Base-by-base conservation (phyloP, 2,888 invertebrate genomes). In the Drosophila setosimentum region DNA sequence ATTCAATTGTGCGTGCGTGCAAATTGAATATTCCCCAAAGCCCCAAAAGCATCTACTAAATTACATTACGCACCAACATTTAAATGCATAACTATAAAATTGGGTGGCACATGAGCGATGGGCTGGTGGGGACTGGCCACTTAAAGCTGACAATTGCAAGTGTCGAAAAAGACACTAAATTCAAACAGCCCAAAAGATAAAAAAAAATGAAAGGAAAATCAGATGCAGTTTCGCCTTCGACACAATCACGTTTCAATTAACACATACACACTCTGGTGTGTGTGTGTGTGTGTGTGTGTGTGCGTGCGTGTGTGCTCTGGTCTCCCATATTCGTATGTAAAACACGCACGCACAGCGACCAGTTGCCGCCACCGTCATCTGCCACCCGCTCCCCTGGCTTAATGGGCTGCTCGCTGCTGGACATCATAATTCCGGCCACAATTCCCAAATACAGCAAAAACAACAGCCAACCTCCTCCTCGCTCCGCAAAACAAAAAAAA, bases 1-100 rank as follows among this genome's bases (percentile, higher is more conserved):
- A 90, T 92, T 92, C 91, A 91, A 91, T 92, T 91, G 88, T 86
- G 82, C 75, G 82, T 91, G 89, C 89, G 91, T 92, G 92, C 84
- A 92, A 92, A 91, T 91, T 91, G 83, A 92, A 92, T 91, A 92
- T 91, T 91, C 88, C 83, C 91, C 81, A 87, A 76, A 67, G 82
- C 88, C 84, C 82, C 82, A 84, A 81, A 74, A 87, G 85, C 90
- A 90, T 90, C 80, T 90, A 83, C 83, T 80, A 84, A 91, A 91
- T 91, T 91, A 82, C 86, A 83, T 90, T 81, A 70, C 63, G 69
- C 82, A 71, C 59, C 59, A 62, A 51, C 83, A 88, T 88, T 90
- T 90, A 83, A 89, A 76, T 67, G 67, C 69, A 51, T 32, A 69
- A 77, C 70, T 69, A 71, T 75, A 57, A 62, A 49, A 45, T 42